Conservation (phyloP, 2,888 invertebrate species). For the Celastrina argiolus region DNA sequence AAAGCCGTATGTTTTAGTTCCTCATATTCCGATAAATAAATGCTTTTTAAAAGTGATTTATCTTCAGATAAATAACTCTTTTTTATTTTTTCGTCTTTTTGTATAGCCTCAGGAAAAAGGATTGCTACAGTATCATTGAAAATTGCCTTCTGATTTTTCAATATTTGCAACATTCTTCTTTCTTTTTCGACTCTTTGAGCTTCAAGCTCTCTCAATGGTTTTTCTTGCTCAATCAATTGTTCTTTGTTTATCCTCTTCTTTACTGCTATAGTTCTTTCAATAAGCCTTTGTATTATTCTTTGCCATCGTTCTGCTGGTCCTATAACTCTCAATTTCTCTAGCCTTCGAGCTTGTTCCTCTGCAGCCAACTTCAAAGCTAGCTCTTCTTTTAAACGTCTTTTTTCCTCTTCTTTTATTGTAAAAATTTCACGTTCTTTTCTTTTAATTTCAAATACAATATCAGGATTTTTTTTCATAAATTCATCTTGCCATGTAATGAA, state of each 20-base stretch:
- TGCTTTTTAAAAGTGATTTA: constrained; percentile 52
- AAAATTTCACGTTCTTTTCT: constrained; percentile 61
- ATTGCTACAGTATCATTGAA: constrained; percentile 82
- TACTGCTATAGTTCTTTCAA: constrained; percentile 79
- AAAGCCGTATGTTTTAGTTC: constrained; percentile 48
- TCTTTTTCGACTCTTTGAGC: constrained; percentile 77
- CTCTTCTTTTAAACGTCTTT: constrained; percentile 53
- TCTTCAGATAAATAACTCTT: constrained; percentile 65
- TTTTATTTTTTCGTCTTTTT: constrained; percentile 60
- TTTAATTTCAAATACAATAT: constrained; percentile 58
- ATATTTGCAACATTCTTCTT: constrained; percentile 73
- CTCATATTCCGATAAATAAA: constrained; percentile 59
- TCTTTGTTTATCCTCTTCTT: constrained; percentile 80
- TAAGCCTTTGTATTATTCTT: constrained; percentile 80
- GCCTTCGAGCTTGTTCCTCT: constrained; percentile 68
- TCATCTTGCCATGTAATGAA: constrained; percentile 79
- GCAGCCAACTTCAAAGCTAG: constrained; percentile 70
- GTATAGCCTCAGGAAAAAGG: constrained; percentile 79
- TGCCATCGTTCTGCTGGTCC: constrained; percentile 79
- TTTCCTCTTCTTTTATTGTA: constrained; percentile 65
- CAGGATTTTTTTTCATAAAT: constrained; percentile 70
- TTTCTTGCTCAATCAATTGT: constrained; percentile 78
- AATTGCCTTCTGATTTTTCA: constrained; percentile 78
- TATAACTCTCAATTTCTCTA: constrained; percentile 56
- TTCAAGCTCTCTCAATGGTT: constrained; percentile 78